Conservation (phyloP, 2,797 vertebrate genomes). For the Lutjanus argentimaculatus region DNA sequence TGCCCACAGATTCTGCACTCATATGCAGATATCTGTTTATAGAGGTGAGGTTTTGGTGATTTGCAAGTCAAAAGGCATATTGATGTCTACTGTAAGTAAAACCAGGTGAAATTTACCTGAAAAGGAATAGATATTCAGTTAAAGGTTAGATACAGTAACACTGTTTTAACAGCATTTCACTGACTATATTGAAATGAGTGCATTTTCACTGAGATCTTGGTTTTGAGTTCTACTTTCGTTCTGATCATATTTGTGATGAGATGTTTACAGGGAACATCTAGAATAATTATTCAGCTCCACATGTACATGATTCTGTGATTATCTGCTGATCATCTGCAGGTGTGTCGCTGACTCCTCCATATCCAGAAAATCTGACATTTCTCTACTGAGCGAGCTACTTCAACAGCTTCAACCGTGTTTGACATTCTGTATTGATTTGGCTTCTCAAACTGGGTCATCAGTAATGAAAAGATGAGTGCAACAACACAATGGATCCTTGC, state of each 20-base stretch:
- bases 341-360: too few relatives aligned
- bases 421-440: too few relatives aligned
- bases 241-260: neutral
- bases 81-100: neutral
- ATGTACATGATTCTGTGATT: too few relatives aligned
- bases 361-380: too few relatives aligned
- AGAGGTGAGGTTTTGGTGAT: neutral
- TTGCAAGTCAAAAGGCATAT: neutral
- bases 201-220: neutral
- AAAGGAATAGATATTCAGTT: neutral
- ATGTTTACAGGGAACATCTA: neutral
- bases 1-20: too few relatives aligned
- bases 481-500: too few relatives aligned
- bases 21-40: too few relatives aligned
- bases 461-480: neutral
- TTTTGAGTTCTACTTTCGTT: neutral
- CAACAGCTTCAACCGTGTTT: too few relatives aligned
- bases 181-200: neutral
- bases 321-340: too few relatives aligned
- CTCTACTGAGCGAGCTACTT: too few relatives aligned
- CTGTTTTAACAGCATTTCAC: neutral
- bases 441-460: neutral
- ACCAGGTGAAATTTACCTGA: neutral
- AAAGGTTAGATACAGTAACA: neutral
- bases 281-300: neutral